These are phyloP conservation scores for Neelides sp. DNA, from an alignment of 1,140 invertebrate genomes.

Conservation along the genomic window DNA sequence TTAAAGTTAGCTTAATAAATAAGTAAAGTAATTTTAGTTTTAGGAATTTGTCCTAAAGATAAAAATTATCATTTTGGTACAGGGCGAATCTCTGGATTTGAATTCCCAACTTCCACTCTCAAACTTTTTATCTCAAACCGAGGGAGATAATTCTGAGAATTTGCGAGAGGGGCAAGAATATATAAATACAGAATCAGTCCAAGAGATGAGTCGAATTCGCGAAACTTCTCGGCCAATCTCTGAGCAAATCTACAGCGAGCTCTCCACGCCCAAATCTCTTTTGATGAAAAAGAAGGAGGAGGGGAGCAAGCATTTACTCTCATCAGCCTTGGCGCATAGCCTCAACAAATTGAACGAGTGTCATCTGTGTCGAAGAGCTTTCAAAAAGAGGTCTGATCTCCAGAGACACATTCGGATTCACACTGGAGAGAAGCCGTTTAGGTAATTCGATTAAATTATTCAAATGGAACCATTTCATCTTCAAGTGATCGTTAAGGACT, in stretches of 20 bases:
- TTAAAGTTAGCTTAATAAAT: no score
- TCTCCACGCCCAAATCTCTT: conserved; percentile 33
- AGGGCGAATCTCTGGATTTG: no score
- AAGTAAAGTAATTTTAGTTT: no score
- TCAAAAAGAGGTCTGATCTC: conserved; percentile 43
- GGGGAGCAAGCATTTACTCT: not conserved
- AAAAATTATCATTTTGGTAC: no score
- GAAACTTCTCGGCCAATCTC: conserved; percentile 29
- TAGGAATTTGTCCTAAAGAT: no score
- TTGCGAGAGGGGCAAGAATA: no score
- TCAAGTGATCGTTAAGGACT: no score
- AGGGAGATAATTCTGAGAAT: no score
- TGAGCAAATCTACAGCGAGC: conserved; percentile 35
- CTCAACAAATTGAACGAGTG: conserved; percentile 25
- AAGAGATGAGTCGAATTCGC: conserved; percentile 32
- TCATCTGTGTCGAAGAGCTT: conserved; percentile 36
- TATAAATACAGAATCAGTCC: no score
- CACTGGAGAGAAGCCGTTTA: conserved; percentile 54
- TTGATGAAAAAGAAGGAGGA: not conserved
- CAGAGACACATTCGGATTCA: conserved; percentile 46
- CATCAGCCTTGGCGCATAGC: not conserved
- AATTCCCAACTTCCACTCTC: no score
- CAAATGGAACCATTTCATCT: no score
- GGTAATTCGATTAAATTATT: conserved; percentile 12
- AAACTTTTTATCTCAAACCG: no score